Base-by-base conservation (phyloP, 2,113 vertebrate species). In the Passer montanus region DNA sequence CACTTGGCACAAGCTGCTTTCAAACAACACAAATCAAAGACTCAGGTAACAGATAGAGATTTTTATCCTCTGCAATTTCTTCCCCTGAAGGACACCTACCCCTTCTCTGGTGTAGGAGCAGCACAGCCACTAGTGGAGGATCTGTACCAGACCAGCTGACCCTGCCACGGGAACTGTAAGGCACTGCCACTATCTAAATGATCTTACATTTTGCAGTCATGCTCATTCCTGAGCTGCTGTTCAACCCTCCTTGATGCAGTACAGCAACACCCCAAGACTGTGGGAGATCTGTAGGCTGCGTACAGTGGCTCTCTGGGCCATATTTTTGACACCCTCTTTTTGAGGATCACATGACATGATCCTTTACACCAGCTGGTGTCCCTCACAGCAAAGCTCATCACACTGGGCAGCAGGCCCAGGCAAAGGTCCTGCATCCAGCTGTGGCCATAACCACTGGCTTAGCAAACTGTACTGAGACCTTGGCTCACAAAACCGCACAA, bases 401-500 rank as follows among this genome's bases (percentile, higher is more conserved):
- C 41, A 15, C 18, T 85, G 82, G 58, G 60, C 77, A 87, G 76
- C 73, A 63, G 68, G 39, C 63, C 84, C 59, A 49, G 73, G 17
- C n/a, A 0, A 89, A 23, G 26, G 73, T 81, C 87, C 64, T 84
- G 81, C 6, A 4, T 33, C 66, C 47, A 89, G 41, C 84, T 94
- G 59, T 89, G 84, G 56, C 47, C 73, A 23, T 81, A 84, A 87
- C 56, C 81, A 82, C 26, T 56, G 35, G 30, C 47, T 78, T 81
- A 89, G 56, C 47, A 75, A 87, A 44, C 69, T 84, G 39, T 60
- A 41, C 41, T n/a, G 77, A 75, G 77, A 70, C 69, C 62, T 78
- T 68, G 77, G 52, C 74, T 91, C 53, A 26, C 58, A 85, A 90
- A 96, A 80, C 31, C 85, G 58, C 75, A 43, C n/a, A 44, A 78